Base-by-base conservation (phyloP, 1,140 invertebrate species). In the Drosophila erecta region DNA sequence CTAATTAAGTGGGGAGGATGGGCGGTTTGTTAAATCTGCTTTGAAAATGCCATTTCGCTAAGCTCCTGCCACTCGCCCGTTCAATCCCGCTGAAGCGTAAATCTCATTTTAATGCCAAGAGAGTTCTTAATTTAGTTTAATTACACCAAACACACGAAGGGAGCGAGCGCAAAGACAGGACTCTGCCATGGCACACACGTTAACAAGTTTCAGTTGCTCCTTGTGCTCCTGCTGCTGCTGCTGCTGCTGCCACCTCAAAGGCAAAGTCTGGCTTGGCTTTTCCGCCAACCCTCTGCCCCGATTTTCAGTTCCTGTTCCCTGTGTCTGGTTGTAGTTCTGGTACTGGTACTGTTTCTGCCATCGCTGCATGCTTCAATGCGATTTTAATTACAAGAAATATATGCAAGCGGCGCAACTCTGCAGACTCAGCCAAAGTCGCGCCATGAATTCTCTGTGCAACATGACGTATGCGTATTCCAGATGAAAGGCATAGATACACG, bases 311-410 rank as follows among this genome's bases (percentile, higher is more conserved):
- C 35, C 20, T 35, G 30, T 35, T 53, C 27, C 49, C 50, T n/a
- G 14, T 40, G 17, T 24, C 33, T 53, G 22, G 53, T 27, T 49
- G 35, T 61, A 35, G 8, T 43, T 20, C 41, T 43, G 43, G 2
- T 43, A 20, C 41, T 43, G 43, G 2, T 10, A 35, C 30, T 58
- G 33, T 58, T 40, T 49, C 58, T 66, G 62, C 66, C 49, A 46
- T 57, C 44, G 35, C 53, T 66, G 75, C 64, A 57, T 79, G 76
- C 81, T 87, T 87, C 79, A 87, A 87, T 87, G 83, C 64, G 84
- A 89, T 87, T 87, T 87, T 87, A 87, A 87, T 87, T 87, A 87
- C 83, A 89, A 89, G 84, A 87, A 87, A 89, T 89, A 87, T 83
- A 87, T 89, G 84, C 84, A 89, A 40, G 51, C 62, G 40, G 54